These are phyloP conservation scores for Ceratoteleas bidentatus DNA, from an alignment of 1,140 invertebrate species.

Conservation along the genomic window DNA sequence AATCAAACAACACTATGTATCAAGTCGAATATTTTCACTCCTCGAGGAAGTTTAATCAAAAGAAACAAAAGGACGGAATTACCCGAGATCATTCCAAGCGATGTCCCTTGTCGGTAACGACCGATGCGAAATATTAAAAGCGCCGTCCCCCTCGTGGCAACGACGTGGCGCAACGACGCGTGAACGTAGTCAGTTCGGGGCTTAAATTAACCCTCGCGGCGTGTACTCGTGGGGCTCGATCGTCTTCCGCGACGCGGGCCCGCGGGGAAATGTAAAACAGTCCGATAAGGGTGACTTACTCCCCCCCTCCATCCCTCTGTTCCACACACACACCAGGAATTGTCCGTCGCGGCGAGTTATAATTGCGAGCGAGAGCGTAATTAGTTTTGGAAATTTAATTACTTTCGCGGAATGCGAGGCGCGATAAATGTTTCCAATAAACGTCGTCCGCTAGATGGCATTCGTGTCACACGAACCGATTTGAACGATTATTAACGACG, in stretches of 20 bases:
- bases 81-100: slow-evolving; percentile 18
- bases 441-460: slow-evolving; percentile 35
- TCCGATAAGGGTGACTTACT: slow-evolving; percentile 43
- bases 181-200: slow-evolving; percentile 38
- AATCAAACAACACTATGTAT: no score
- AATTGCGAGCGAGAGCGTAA: slow-evolving; percentile 66
- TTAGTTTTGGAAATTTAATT: slow-evolving; percentile 71
- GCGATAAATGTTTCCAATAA: slow-evolving; percentile 69
- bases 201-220: slow-evolving; percentile 67
- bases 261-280: slow-evolving; percentile 63
- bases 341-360: slow-evolving; percentile 61
- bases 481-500: slow-evolving; percentile 23
- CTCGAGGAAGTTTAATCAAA: slow-evolving; percentile 6
- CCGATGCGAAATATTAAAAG: slow-evolving; percentile 54
- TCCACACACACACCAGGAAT: slow-evolving; percentile 32
- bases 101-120: slow-evolving; percentile 24
- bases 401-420: slow-evolving; percentile 61
- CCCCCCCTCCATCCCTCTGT: background rate
- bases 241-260: slow-evolving; percentile 37
- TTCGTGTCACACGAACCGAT: slow-evolving; percentile 19
- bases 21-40: no score
- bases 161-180: slow-evolving; percentile 51
- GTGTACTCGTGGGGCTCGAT: slow-evolving; percentile 43
- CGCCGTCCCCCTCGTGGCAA: slow-evolving; percentile 24
- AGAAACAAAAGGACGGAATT: slow-evolving; percentile 29